phyloP scores from a whole-genome alignment of 1,140 invertebrate species.

The Elymnias hypermnestra region DNA sequence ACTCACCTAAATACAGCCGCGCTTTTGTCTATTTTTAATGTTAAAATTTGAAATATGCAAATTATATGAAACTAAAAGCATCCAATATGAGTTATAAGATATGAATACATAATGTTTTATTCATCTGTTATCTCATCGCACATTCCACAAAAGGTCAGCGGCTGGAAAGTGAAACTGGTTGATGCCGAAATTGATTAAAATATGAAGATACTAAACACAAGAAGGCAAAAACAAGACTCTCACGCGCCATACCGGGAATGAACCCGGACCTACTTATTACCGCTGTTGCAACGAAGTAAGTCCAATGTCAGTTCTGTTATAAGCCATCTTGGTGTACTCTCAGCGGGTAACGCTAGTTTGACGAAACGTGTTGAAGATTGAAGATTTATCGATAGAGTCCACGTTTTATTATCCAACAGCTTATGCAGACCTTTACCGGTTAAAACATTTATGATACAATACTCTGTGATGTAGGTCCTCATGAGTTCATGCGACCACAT shows the following conservation, averaged over 20 bases:
- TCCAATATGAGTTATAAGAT: constrained; percentile 1
- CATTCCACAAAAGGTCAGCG: constrained; percentile 59
- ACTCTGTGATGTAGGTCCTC: too few relatives aligned
- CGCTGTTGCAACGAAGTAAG: constrained; percentile 41
- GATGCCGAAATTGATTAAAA: constrained; percentile 54
- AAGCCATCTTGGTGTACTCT: constrained; percentile 31
- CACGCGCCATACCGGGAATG: constrained; percentile 23
- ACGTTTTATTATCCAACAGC: too few relatives aligned
- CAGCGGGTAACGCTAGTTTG: constrained; percentile 31
- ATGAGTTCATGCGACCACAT: too few relatives aligned
- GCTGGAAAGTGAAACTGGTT: constrained; percentile 64
- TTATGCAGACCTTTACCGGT: too few relatives aligned
- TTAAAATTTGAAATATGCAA: not conserved
- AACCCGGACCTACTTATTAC: constrained; percentile 35
- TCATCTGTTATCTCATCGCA: constrained; percentile 53
- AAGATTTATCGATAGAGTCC: too few relatives aligned
- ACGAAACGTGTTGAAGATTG: too few relatives aligned
- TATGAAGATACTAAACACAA: constrained; percentile 35
- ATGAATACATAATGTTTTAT: constrained; percentile 41
- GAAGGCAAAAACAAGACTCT: constrained; percentile 25
- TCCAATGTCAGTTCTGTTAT: constrained; percentile 47
- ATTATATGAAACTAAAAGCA: too few relatives aligned
- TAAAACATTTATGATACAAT: constrained; percentile 49
- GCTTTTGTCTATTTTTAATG: too few relatives aligned
- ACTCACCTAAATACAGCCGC: too few relatives aligned